Conservation (phyloP, 2,113 vertebrate species). For the Vombatus ursinus region DNA sequence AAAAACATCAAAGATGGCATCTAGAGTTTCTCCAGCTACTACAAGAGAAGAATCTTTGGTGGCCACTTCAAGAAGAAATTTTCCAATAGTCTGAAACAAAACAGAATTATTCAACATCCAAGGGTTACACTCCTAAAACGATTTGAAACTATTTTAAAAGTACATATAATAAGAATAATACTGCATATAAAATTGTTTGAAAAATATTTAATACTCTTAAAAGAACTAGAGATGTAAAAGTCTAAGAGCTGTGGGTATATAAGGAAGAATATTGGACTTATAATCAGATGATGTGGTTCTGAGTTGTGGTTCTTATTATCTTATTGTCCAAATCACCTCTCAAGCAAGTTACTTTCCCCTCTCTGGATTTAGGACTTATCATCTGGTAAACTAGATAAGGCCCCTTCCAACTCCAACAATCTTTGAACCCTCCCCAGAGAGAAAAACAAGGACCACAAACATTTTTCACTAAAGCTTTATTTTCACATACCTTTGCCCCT, state of each 20-base stretch:
- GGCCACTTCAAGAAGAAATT: constrained; percentile 91
- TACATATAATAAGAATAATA: background rate
- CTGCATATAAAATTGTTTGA: background rate
- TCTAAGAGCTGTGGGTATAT: background rate
- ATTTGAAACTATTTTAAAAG: background rate
- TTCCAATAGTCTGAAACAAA: constrained; percentile 90
- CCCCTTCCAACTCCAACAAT: background rate
- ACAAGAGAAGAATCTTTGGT: constrained; percentile 91
- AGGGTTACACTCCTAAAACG: background rate
- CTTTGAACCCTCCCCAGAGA: background rate
- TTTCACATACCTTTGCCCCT: background rate
- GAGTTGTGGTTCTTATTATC: background rate
- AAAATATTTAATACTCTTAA: constrained; percentile 5
- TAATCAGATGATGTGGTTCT: background rate
- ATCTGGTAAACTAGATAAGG: background rate
- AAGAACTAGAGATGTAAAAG: background rate
- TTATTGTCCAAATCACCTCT: background rate
- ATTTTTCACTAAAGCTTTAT: background rate
- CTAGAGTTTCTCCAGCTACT: constrained; percentile 94
- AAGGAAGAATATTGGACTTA: background rate
- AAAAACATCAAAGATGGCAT: constrained; percentile 97
- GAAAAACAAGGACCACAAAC: background rate
- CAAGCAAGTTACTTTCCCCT: background rate
- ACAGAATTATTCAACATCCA: background rate
- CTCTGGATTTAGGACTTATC: background rate